A percentile compares a stretch with the other conserved stretches of the same genome.
phyloP scores from a whole-genome alignment of 2,113 vertebrate genomes.

The Cepphus grylle region DNA sequence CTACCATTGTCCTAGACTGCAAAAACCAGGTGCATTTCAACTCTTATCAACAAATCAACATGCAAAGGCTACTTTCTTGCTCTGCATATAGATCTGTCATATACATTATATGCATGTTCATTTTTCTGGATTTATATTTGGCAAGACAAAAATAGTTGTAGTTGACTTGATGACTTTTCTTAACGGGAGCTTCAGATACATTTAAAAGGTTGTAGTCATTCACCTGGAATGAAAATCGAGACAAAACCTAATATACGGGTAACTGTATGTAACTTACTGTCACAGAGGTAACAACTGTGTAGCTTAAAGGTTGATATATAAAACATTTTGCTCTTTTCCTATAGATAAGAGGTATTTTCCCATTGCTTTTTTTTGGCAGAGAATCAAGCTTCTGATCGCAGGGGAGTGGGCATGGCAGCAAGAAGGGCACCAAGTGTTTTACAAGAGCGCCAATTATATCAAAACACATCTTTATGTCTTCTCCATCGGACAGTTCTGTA shows the following conservation, averaged over 20 bases:
- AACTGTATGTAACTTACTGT: not conserved
- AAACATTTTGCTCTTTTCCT: not conserved
- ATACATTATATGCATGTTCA: too few species aligned
- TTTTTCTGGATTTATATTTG: not conserved
- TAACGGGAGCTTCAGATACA: not conserved
- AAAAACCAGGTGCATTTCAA: not conserved
- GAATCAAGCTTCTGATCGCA: not conserved
- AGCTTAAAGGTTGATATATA: not conserved
- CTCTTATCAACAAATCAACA: not conserved
- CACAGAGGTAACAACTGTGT: not conserved
- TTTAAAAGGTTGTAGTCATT: not conserved
- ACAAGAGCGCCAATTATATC: too few species aligned
- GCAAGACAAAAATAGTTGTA: not conserved
- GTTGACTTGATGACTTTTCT: not conserved
- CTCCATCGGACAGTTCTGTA: not conserved
- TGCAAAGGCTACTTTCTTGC: not conserved
- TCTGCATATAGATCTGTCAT: not conserved
- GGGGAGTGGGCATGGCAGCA: accelerated
- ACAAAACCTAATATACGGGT: not conserved
- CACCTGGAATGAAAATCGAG: not conserved
- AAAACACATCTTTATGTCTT: not conserved
- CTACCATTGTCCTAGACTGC: not conserved
- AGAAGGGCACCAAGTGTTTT: not conserved
- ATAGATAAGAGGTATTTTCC: not conserved
- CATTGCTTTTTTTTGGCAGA: not conserved